Conservation (phyloP, 1,140 invertebrate species). For the Drosophila virilis region DNA sequence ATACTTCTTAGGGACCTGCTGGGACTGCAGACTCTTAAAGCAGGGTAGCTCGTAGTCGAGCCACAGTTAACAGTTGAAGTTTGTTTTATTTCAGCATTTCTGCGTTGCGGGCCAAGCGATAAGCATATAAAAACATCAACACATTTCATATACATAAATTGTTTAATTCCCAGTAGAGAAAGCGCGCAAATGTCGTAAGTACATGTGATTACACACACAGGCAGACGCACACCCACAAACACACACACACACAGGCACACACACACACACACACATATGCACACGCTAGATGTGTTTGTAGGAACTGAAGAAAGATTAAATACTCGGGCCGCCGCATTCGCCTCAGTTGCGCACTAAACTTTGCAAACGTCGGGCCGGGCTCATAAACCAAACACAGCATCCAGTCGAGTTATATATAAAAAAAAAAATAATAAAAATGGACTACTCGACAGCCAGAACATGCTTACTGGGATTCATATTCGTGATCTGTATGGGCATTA, state of each 20-base stretch:
- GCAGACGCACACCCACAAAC: constrained; percentile 1
- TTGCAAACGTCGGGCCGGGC: constrained; percentile 64
- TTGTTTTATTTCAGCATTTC: constrained; percentile 29
- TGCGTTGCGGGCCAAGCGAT: constrained; percentile 51
- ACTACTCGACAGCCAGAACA: not conserved
- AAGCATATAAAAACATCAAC: constrained; percentile 58
- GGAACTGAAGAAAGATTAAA: constrained; percentile 62
- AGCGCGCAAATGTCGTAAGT: constrained; percentile 68
- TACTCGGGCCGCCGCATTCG: constrained; percentile 24
- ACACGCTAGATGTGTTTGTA: constrained; percentile 17
- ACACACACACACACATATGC: constrained; percentile 2
- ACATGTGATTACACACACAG: constrained; percentile 48
- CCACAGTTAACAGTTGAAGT: not conserved
- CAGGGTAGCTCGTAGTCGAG: constrained; percentile 6
- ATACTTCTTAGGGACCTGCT: not conserved
- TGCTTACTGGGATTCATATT: constrained; percentile 1
- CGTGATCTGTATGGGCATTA: not conserved
- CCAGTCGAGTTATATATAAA: not conserved
- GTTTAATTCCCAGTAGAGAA: constrained; percentile 61
- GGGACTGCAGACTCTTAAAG: not conserved
- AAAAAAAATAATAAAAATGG: constrained; percentile 10
- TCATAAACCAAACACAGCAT: constrained; percentile 7
- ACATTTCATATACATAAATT: constrained; percentile 53
- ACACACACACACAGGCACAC: constrained; percentile 22
- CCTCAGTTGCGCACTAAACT: constrained; percentile 69